Evolutionary conservation across 2,888 invertebrate genomes (phyloP).

Genomic region (Cartodere bifasciata): DNA sequence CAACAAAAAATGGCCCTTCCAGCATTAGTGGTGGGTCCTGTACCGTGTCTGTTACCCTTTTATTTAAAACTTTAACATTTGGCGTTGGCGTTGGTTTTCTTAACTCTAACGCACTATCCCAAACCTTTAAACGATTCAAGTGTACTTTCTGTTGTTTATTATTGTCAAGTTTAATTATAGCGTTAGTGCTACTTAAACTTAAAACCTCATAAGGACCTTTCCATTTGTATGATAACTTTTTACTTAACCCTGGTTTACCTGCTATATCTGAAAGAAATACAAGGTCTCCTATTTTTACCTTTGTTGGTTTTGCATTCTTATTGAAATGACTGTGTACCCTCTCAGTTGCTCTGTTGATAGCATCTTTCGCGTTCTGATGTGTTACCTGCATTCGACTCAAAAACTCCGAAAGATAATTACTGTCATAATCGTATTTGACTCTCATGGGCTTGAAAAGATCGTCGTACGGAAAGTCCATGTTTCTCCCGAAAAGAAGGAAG

Average conservation of each 20-base stretch:
- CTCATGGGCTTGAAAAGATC: slow-evolving; percentile 12
- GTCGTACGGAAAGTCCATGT: slow-evolving; percentile 15
- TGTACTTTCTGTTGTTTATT: slow-evolving; percentile 7
- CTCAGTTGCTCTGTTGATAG: slow-evolving; percentile 6
- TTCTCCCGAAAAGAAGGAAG: slow-evolving; percentile 17
- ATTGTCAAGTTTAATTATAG: slow-evolving; percentile 4
- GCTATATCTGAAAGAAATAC: slow-evolving; percentile 12
- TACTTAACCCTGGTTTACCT: slow-evolving; percentile 7
- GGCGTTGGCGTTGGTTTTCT: too few species aligned
- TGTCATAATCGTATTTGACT: slow-evolving; percentile 13
- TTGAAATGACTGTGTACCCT: slow-evolving; percentile 8
- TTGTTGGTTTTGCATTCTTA: slow-evolving; percentile 5
- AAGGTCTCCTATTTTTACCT: slow-evolving; percentile 11
- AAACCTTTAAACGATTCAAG: slow-evolving; percentile 3
- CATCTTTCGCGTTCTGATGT: slow-evolving; percentile 6
- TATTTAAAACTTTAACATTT: too few species aligned
- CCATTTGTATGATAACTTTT: slow-evolving; percentile 10
- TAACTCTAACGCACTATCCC: background rate
- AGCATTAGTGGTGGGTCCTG: too few species aligned
- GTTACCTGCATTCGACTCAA: slow-evolving; percentile 9
- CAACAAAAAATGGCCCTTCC: too few species aligned
- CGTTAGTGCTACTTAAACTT: slow-evolving; percentile 7
- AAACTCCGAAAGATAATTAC: slow-evolving; percentile 14
- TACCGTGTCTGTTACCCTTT: too few species aligned
- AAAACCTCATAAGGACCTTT: slow-evolving; percentile 9